Base-by-base conservation (phyloP, 2,797 vertebrate genomes). In the Callimico goeldii region DNA sequence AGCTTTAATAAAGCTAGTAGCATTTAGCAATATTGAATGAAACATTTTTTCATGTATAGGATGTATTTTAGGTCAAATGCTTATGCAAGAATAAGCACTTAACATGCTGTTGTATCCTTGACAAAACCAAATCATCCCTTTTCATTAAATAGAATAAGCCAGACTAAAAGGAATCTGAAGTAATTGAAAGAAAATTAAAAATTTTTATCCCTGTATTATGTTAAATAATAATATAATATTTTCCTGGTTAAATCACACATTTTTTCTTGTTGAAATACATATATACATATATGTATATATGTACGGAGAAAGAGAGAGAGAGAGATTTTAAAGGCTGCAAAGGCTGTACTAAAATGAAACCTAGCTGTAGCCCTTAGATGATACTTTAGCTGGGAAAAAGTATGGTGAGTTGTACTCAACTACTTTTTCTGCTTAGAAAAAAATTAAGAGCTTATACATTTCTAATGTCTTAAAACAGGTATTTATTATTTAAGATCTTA, bases 321-420 rank as follows among this genome's bases (percentile, higher is more conserved):
- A 36, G 12, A 41, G n/a, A 20, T 58, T 76, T 41, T 72, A 72
- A 93, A 91, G 61, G 41, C 1, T 72, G 30, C 7, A 55, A 55
- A 55, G 88, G 41, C 1, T 75, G 26, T 88, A 97, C 80, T 90
- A 92, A 92, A 97, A 83, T 97, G 90, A 97, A 94, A 75, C 24
- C 57, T 84, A 94, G 85, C 89, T 52, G 4, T 98, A 98, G 98
- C 98, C 98, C 98, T 99, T 98, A 17, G 76, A 91, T 96, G 94
- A 91, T 93, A 93, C 39, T 14, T 97, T 80, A 95, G 90, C 86
- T 94, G 86, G 72, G 90, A 92, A 90, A 92, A 92, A 81, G 55
- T 82, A 46, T 94, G 80, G 19, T 55, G 52, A 95, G 36, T 95
- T 90, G 24, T 88, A 94, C 52, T 97, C 88, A 77, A 36, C 61